Conservation (phyloP, 2,113 vertebrate genomes). For the Xiphophorus couchianus region DNA sequence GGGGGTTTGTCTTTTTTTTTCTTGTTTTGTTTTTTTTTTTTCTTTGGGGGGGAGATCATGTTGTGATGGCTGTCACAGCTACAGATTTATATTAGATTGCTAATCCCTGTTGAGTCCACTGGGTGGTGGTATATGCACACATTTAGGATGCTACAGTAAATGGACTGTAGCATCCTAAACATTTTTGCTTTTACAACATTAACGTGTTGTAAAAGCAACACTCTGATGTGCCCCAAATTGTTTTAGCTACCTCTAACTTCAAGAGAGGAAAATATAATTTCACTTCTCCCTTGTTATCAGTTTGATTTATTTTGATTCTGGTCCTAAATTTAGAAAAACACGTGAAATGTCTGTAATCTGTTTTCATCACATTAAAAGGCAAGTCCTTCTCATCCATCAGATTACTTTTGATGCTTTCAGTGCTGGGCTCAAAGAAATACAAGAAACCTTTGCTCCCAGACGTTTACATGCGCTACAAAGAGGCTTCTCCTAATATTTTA, state of each 20-base stretch:
- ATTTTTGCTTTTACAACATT: no score
- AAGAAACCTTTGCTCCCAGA: background rate
- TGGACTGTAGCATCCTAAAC: background rate
- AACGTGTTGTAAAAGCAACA: background rate
- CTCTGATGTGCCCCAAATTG: background rate
- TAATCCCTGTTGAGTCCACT: background rate
- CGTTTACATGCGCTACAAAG: no score
- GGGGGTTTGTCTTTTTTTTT: no score
- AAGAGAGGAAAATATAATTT: background rate
- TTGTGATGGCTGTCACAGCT: no score
- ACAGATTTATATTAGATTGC: background rate
- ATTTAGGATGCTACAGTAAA: background rate
- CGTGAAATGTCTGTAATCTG: background rate
- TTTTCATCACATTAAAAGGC: no score
- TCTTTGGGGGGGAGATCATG: no score
- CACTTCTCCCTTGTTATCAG: background rate
- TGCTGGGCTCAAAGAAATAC: no score
- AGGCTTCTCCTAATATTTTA: background rate
- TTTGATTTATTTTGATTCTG: background rate
- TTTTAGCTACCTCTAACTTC: background rate
- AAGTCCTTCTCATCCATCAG: background rate
- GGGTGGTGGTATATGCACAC: conserved; percentile 10
- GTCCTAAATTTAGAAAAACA: background rate
- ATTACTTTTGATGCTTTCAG: no score
- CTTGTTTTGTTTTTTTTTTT: no score